These are phyloP conservation scores for Argyrosomus regius DNA, from an alignment of 2,797 vertebrate genomes.

Conservation along the genomic window DNA sequence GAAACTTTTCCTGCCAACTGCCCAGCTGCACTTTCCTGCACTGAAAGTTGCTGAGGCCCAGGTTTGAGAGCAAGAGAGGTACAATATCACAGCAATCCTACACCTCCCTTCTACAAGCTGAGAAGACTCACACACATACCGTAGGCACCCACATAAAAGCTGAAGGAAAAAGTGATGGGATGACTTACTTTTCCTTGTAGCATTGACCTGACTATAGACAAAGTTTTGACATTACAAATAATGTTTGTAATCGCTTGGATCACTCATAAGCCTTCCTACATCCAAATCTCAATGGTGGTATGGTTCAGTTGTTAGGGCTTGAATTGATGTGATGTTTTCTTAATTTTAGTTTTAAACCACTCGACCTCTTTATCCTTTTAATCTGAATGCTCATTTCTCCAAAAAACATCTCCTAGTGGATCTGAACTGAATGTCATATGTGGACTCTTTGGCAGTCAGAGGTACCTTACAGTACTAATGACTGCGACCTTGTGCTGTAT, in stretches of 20 bases:
- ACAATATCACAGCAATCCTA: conserved; percentile 65
- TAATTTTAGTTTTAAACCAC: background rate
- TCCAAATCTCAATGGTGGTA: too few species aligned
- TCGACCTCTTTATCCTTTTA: background rate
- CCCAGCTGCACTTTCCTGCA: conserved; percentile 66
- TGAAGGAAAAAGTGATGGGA: conserved; percentile 8
- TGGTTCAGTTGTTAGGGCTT: too few species aligned
- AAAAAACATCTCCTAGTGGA: background rate
- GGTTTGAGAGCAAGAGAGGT: conserved; percentile 53
- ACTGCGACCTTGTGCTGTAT: background rate
- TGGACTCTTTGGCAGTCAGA: background rate
- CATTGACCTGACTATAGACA: too few species aligned
- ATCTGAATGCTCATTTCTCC: background rate
- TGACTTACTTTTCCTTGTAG: background rate
- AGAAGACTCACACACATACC: background rate
- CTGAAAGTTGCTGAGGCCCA: conserved; percentile 69
- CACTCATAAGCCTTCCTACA: too few species aligned
- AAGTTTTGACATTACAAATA: too few species aligned
- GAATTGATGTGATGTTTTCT: too few species aligned
- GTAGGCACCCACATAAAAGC: background rate
- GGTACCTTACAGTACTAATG: conserved; percentile 8
- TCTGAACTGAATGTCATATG: conserved; percentile 1
- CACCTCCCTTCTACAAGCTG: conserved; percentile 15
- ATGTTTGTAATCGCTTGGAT: too few species aligned
- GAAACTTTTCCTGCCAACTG: conserved; percentile 63